Percentiles rank a stretch among this genome's conserved stretches.
These are phyloP conservation scores for Siniperca obscura DNA, from an alignment of 2,797 vertebrate genomes.

Conservation along the genomic window DNA sequence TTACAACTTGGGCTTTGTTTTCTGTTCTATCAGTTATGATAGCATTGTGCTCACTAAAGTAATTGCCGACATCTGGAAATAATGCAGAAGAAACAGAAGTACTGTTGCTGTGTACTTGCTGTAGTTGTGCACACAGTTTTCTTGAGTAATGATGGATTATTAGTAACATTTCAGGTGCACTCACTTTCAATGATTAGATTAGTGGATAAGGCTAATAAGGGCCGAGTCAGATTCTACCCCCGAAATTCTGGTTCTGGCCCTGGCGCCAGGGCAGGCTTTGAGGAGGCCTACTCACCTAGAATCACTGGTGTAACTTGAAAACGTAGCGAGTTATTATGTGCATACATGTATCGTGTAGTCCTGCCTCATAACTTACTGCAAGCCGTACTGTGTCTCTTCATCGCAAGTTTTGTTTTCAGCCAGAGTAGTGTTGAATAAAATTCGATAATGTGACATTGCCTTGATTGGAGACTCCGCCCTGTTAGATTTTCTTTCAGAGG, in stretches of 20 bases:
- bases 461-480: background rate
- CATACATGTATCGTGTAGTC: background rate
- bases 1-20: background rate
- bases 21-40: background rate
- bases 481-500: slow-evolving; percentile 13
- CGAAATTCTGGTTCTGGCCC: background rate
- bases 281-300: too few species aligned
- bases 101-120: too few species aligned
- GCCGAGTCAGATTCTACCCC: background rate
- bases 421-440: slow-evolving; percentile 8
- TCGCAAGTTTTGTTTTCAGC: background rate
- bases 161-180: background rate
- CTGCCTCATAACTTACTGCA: background rate
- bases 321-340: background rate
- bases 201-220: too few species aligned
- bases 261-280: too few species aligned
- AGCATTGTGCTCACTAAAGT: too few species aligned
- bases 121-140: background rate
- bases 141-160: background rate
- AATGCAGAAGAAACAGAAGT: too few species aligned
- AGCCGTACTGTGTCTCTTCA: background rate
- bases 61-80: background rate
- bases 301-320: background rate
- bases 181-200: background rate
- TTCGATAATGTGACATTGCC: slow-evolving; percentile 3